These are phyloP conservation scores for Anastatus disparis DNA, from an alignment of 1,140 invertebrate species.

Conservation along the genomic window DNA sequence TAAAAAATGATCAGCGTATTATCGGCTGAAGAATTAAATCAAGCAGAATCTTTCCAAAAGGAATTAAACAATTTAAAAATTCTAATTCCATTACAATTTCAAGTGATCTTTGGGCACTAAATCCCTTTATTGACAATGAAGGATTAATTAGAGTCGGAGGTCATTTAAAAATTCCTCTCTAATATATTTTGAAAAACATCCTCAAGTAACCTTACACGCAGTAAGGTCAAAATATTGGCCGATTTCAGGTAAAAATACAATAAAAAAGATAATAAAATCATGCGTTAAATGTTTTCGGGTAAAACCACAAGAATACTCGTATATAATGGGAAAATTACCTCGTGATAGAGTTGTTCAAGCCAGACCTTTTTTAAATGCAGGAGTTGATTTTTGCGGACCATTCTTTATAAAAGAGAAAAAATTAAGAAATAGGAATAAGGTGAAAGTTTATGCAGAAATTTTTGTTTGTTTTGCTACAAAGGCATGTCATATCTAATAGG, in stretches of 20 bases:
- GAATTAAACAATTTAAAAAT: not conserved
- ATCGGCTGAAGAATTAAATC: not conserved
- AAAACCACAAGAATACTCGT: not conserved
- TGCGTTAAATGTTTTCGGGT: constrained; percentile 17
- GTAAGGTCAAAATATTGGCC: constrained; percentile 28
- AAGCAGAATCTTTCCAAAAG: not conserved
- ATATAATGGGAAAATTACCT: constrained; percentile 24
- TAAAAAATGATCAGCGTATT: no score
- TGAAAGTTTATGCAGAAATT: constrained; percentile 5
- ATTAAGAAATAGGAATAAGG: not conserved
- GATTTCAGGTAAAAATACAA: not conserved
- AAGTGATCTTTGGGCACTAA: not conserved
- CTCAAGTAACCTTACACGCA: constrained; percentile 3
- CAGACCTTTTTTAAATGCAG: not conserved
- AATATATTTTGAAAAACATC: constrained; percentile 30
- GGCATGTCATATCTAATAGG: not conserved
- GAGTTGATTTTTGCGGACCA: constrained; percentile 7
- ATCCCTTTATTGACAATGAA: constrained; percentile 24
- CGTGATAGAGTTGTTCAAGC: not conserved
- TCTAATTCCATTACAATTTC: not conserved
- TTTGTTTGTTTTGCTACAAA: constrained; percentile 28
- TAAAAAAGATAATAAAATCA: not conserved
- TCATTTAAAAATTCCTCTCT: not conserved
- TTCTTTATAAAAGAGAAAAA: no score
- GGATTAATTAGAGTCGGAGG: constrained; percentile 31